A percentile compares a stretch with the other conserved stretches of the same genome.
These are phyloP conservation scores for Lophochroa leadbeateri DNA, from an alignment of 2,113 vertebrate genomes.

Conservation along the genomic window DNA sequence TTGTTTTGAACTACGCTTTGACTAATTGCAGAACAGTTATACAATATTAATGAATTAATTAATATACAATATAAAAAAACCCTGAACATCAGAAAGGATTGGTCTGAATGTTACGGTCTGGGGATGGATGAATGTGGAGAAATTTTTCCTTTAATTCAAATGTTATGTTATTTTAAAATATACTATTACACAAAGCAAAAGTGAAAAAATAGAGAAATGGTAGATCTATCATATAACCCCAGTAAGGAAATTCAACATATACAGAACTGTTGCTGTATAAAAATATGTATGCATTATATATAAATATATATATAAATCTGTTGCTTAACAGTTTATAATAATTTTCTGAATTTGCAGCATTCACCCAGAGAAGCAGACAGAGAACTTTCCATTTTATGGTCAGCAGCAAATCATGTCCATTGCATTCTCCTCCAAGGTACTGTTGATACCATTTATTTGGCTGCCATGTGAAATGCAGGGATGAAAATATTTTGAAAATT, in stretches of 20 bases:
- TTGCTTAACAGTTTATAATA: neutral
- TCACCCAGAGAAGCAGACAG: neutral
- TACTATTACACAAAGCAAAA: neutral
- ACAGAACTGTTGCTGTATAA: neutral
- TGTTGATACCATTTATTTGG: neutral
- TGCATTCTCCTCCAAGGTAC: neutral
- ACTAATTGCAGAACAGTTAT: neutral
- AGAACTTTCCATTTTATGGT: neutral
- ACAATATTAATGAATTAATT: neutral
- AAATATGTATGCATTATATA: neutral
- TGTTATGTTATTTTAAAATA: neutral
- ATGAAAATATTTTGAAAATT: neutral
- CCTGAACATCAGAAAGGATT: neutral
- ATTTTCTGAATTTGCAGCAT: neutral
- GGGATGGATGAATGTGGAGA: neutral
- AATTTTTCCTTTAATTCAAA: neutral
- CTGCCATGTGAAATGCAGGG: neutral
- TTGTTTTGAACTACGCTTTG: neutral
- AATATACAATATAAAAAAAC: neutral
- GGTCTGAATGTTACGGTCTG: neutral
- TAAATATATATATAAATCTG: neutral
- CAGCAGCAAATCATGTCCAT: fast-evolving
- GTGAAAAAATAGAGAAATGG: neutral
- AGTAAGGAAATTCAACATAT: neutral
- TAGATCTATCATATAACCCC: neutral